phyloP scores from a whole-genome alignment of 2,113 vertebrate species.

The Serranochromis macrocephalus region DNA sequence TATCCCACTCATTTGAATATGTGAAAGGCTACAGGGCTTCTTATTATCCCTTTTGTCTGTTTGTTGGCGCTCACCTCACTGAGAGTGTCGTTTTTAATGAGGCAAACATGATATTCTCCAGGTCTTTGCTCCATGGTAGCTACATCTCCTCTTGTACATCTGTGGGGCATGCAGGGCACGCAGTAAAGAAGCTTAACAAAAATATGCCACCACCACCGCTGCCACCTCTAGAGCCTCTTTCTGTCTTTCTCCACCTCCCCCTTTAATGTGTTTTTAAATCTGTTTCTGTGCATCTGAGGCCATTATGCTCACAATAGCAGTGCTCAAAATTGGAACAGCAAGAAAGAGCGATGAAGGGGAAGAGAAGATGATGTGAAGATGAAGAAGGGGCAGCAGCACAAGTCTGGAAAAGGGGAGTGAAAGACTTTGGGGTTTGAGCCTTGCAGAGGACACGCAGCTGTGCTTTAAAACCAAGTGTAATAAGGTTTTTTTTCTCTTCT shows the following conservation, averaged over 20 bases:
- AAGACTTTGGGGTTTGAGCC: neutral
- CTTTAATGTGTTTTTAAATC: slow-evolving; percentile 18
- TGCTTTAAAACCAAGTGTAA: neutral
- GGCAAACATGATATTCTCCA: slow-evolving; percentile 19
- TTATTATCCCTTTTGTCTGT: slow-evolving; percentile 41
- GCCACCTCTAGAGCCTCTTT: neutral
- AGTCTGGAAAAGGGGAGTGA: neutral
- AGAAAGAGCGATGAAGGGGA: neutral
- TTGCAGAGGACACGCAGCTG: neutral
- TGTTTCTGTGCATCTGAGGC: slow-evolving; percentile 21
- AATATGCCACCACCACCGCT: neutral
- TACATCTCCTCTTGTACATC: slow-evolving; percentile 1
- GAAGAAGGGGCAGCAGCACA: neutral
- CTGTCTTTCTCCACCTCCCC: neutral
- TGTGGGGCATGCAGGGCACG: neutral
- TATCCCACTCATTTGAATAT: slow-evolving; percentile 28
- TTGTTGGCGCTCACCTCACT: slow-evolving; percentile 21
- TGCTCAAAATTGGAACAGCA: neutral
- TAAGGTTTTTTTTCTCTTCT: neutral
- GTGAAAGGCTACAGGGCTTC: slow-evolving; percentile 16
- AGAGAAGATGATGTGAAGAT: neutral
- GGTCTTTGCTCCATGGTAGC: slow-evolving; percentile 5
- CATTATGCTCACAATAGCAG: neutral
- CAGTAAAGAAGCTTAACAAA: slow-evolving; percentile 18
- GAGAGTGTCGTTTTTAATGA: slow-evolving; percentile 44